phyloP scores from a whole-genome alignment of 2,888 invertebrate genomes.

The Chironomus riparius region DNA sequence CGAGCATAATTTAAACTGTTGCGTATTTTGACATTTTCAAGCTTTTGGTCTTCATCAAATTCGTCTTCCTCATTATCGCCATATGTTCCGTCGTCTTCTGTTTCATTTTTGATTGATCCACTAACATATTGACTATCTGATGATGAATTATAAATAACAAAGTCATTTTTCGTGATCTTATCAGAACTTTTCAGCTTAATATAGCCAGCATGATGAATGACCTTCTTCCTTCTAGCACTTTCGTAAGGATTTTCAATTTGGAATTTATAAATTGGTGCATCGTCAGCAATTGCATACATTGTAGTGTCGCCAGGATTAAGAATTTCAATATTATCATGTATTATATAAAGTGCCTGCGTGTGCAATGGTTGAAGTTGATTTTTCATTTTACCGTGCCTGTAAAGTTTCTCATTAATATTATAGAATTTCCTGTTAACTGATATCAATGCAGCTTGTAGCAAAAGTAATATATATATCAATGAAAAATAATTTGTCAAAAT shows the following conservation, averaged over 20 bases:
- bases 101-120: constrained; percentile 13
- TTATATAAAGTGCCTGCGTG: constrained; percentile 55
- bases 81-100: constrained; percentile 2
- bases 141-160: constrained; percentile 22
- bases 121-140: constrained; percentile 26
- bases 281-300: constrained; percentile 50
- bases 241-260: constrained; percentile 49
- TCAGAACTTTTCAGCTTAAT: constrained; percentile 38
- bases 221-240: constrained; percentile 32
- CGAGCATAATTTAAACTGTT: constrained; percentile 23
- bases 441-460: neutral
- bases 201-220: constrained; percentile 34
- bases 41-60: neutral
- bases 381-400: constrained; percentile 41
- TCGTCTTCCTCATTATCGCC: constrained; percentile 15
- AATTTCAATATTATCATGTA: constrained; percentile 66
- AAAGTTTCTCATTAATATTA: neutral
- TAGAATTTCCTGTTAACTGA: neutral
- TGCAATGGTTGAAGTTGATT: constrained; percentile 47
- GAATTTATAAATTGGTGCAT: constrained; percentile 55
- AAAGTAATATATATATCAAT: neutral
- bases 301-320: constrained; percentile 53
- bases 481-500: neutral
- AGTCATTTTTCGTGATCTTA: constrained; percentile 21
- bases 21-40: constrained; percentile 17